Conservation (phyloP, 1,140 invertebrate genomes). For the Wasmannia auropunctata region DNA sequence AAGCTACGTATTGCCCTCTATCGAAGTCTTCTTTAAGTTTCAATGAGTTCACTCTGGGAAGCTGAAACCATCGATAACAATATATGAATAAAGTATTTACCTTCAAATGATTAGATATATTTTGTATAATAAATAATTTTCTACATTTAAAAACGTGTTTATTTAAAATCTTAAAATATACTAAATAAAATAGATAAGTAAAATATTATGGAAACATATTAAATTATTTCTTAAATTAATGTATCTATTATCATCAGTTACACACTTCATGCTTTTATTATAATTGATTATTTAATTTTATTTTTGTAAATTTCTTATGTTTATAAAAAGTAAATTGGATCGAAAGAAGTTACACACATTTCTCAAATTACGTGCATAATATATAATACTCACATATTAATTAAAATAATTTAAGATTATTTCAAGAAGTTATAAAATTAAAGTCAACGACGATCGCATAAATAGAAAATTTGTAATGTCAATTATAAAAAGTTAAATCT, state of each 20-base stretch:
- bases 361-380: not conserved
- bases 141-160: not conserved
- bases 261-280: not conserved
- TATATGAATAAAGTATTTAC: slow-evolving; percentile 5
- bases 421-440: not conserved
- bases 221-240: not conserved
- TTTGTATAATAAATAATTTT: not conserved
- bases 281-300: not conserved
- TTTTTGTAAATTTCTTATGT: not conserved
- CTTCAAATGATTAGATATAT: slow-evolving; percentile 10
- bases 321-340: not conserved
- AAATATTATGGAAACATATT: not conserved
- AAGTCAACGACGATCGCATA: not conserved
- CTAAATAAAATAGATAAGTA: not conserved
- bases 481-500: not conserved
- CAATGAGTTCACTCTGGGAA: not conserved
- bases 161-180: not conserved
- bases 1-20: slow-evolving; percentile 21
- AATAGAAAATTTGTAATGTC: not conserved
- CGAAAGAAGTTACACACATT: not conserved
- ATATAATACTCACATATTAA: not conserved
- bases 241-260: not conserved
- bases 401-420: not conserved
- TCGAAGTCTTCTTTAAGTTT: slow-evolving; percentile 6
- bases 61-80: not conserved